Evolutionary conservation across 2,888 invertebrate genomes (phyloP).

Genomic region (Elmis aenea): DNA sequence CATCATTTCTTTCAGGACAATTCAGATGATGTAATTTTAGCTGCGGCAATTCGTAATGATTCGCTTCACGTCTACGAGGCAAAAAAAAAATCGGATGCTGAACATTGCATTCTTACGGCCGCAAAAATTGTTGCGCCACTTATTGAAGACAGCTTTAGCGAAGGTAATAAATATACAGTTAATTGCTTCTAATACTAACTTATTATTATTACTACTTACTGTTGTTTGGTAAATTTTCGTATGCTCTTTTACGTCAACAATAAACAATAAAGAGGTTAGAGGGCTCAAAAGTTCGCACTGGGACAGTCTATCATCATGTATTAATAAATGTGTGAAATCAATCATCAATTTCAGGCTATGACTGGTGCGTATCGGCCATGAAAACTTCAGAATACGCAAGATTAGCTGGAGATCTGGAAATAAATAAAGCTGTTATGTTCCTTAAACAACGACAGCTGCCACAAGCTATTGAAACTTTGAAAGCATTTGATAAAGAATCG

Average conservation of each 20-base stretch:
- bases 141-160: constrained; percentile 65
- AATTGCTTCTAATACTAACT: no score
- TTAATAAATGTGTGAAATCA: no score
- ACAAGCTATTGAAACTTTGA: constrained; percentile 77
- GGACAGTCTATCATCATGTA: no score
- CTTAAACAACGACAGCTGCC: constrained; percentile 74
- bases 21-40: constrained; percentile 42
- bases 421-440: constrained; percentile 84
- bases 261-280: no score
- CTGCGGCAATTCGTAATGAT: constrained; percentile 72
- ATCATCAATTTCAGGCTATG: constrained; percentile 48
- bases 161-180: no score
- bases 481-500: constrained; percentile 81
- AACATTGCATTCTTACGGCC: constrained; percentile 76
- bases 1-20: constrained; percentile 42
- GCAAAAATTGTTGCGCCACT: constrained; percentile 85
- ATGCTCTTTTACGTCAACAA: no score
- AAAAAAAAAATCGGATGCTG: constrained; percentile 67
- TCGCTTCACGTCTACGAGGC: constrained; percentile 68
- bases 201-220: no score
- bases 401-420: constrained; percentile 82
- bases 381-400: constrained; percentile 82
- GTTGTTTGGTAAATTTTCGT: no score
- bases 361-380: constrained; percentile 92
- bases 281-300: no score